Conservation (phyloP, 2,888 invertebrate species). For the Macrophya annulata region DNA sequence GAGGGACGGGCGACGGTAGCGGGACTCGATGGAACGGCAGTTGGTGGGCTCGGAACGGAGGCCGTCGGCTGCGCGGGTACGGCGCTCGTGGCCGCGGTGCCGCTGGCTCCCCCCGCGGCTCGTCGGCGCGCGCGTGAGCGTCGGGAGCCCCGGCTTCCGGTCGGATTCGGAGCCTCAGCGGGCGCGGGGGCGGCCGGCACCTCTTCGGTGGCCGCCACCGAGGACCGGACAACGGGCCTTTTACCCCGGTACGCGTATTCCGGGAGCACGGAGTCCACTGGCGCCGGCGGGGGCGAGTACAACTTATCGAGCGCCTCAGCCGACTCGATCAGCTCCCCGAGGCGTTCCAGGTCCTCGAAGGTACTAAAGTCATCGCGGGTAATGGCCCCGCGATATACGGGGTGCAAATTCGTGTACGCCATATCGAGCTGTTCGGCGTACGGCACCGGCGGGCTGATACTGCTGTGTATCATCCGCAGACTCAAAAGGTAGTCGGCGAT, state of each 20-base stretch:
- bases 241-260: background rate
- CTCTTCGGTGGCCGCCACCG: background rate
- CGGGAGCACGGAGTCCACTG: background rate
- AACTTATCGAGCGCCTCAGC: background rate
- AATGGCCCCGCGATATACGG: slow-evolving; percentile 18
- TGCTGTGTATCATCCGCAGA: background rate
- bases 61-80: background rate
- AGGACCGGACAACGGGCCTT: accelerated
- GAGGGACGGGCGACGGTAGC: background rate
- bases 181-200: background rate
- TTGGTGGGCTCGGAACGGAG: background rate
- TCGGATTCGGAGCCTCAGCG: background rate
- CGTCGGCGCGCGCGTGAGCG: background rate
- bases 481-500: slow-evolving; percentile 3
- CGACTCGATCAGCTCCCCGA: background rate
- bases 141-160: background rate
- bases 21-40: background rate
- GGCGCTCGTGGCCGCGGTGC: background rate
- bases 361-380: background rate
- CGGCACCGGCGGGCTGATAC: background rate
- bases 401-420: background rate
- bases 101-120: too few relatives aligned
- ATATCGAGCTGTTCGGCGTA: slow-evolving; percentile 25
- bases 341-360: slow-evolving; percentile 1
- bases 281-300: background rate